Conservation (phyloP, 2,888 invertebrate genomes). For the Rhimphoctona megacephalus region DNA sequence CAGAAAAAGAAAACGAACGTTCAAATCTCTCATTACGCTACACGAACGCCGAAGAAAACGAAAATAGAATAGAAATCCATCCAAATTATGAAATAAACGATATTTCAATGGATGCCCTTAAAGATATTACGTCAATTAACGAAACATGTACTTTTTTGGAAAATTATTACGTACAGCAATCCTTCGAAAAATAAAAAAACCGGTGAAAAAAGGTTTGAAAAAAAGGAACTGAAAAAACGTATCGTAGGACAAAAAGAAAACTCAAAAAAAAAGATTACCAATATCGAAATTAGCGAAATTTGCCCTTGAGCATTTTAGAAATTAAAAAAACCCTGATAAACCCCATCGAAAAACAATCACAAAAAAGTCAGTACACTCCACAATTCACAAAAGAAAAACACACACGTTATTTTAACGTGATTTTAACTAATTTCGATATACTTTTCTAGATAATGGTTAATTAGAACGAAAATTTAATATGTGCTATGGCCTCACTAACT, state of each 20-base stretch:
- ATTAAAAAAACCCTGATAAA: neutral
- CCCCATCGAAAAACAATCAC: neutral
- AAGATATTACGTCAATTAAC: neutral
- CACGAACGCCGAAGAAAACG: neutral
- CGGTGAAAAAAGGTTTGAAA: neutral
- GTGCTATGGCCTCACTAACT: neutral
- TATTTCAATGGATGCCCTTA: neutral
- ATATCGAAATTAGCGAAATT: too few relatives aligned
- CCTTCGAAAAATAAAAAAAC: neutral
- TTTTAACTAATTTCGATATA: neutral
- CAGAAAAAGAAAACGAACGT: conserved; percentile 22
- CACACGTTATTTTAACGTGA: neutral
- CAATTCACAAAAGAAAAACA: neutral
- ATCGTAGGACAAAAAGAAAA: too few relatives aligned
- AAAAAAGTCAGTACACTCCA: neutral
- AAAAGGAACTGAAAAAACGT: neutral
- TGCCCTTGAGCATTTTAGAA: too few relatives aligned
- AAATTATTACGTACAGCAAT: neutral
- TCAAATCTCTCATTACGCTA: neutral
- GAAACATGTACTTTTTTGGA: neutral
- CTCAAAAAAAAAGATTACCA: too few relatives aligned
- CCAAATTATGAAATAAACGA: neutral
- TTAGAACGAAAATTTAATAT: neutral
- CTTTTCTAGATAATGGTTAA: neutral
- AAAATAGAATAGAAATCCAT: neutral